Evolutionary conservation across 1,140 invertebrate species (phyloP).

Genomic region (Hestina assimilis): DNA sequence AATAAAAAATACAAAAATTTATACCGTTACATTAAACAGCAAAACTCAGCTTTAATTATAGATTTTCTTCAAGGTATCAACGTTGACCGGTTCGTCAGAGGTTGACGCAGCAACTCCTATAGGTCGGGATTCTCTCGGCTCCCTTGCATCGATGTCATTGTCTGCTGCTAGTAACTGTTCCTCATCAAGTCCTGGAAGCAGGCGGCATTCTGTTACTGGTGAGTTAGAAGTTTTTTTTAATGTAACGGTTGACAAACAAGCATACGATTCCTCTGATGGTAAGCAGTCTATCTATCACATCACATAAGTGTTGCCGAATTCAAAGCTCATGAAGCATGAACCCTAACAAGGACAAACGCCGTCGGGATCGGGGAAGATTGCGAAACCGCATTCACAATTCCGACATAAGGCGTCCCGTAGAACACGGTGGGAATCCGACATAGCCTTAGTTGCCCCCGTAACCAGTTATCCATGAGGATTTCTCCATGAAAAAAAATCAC

Average conservation of each 20-base stretch:
- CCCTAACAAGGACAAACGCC: too few relatives aligned
- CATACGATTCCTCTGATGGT: neutral
- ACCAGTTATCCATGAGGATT: too few relatives aligned
- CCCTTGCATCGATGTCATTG: slow-evolving; percentile 88
- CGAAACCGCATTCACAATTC: too few relatives aligned
- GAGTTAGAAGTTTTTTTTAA: slow-evolving; percentile 53
- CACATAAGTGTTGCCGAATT: too few relatives aligned
- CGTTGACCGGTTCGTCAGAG: slow-evolving; percentile 88
- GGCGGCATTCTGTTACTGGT: slow-evolving; percentile 91
- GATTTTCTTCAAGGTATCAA: slow-evolving; percentile 80
- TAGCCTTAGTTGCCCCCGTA: too few relatives aligned
- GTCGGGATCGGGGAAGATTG: too few relatives aligned
- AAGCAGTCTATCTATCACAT: neutral
- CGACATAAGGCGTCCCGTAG: too few relatives aligned
- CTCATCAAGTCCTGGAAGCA: slow-evolving; percentile 86
- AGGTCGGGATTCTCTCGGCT: slow-evolving; percentile 84
- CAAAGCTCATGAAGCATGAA: too few relatives aligned
- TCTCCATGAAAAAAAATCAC: too few relatives aligned
- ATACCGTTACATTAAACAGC: neutral
- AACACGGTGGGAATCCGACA: too few relatives aligned
- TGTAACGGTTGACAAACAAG: neutral
- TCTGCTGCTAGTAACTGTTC: slow-evolving; percentile 88
- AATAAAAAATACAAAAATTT: too few relatives aligned
- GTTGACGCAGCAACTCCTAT: slow-evolving; percentile 80
- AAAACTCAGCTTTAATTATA: neutral